phyloP scores from a whole-genome alignment of 2,888 invertebrate genomes.

The Standfussiana lucernea region DNA sequence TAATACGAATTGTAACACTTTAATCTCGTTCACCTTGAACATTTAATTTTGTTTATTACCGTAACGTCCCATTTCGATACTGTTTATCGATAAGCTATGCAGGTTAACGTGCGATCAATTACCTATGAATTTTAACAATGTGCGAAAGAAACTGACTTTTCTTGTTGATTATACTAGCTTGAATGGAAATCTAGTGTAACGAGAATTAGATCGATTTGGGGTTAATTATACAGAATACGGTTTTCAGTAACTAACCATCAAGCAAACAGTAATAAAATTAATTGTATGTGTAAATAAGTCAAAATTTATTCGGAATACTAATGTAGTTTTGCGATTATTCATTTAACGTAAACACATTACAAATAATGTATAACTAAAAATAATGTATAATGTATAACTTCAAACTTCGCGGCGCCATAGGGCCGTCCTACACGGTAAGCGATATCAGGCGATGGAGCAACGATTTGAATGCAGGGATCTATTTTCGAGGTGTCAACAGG shows the following conservation, averaged over 20 bases:
- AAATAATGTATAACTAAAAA: too few relatives aligned
- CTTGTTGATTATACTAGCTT: slow-evolving; percentile 2
- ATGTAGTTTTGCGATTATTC: not conserved
- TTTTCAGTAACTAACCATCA: not conserved
- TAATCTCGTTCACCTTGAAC: slow-evolving; percentile 29
- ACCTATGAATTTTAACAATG: slow-evolving; percentile 9
- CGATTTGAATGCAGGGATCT: slow-evolving; percentile 43
- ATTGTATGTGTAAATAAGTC: not conserved
- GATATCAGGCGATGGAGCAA: slow-evolving; percentile 39
- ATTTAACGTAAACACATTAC: not conserved
- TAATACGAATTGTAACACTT: too few relatives aligned
- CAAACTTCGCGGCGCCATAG: not conserved
- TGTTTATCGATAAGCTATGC: slow-evolving; percentile 13
- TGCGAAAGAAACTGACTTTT: slow-evolving; percentile 11
- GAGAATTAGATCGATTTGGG: slow-evolving; percentile 13
- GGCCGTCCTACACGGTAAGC: slow-evolving; percentile 10
- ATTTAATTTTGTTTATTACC: slow-evolving; percentile 29
- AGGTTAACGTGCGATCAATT: slow-evolving; percentile 25
- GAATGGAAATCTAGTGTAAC: slow-evolving; percentile 31
- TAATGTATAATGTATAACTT: too few relatives aligned
- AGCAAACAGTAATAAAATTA: not conserved
- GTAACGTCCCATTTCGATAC: slow-evolving; percentile 20
- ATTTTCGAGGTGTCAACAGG: slow-evolving; percentile 51
- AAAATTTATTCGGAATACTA: slow-evolving; percentile 1
- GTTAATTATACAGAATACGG: slow-evolving; percentile 3